A percentile compares a stretch with the other conserved stretches of the same genome.
Evolutionary conservation across 1,140 invertebrate species (phyloP).

Genomic region (Ditylenchus dipsaci): DNA sequence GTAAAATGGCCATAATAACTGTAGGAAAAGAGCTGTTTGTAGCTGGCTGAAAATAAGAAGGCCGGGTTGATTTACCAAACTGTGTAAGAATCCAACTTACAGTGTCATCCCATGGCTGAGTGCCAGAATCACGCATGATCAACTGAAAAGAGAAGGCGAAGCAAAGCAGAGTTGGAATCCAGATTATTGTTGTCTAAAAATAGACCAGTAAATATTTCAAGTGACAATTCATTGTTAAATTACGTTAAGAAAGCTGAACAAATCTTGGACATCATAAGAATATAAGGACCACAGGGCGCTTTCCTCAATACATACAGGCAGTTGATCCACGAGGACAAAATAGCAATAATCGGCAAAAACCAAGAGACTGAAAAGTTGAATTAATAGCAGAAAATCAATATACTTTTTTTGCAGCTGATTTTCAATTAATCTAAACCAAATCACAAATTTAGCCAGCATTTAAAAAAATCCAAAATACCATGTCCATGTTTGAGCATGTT

Average conservation of each 20-base stretch:
- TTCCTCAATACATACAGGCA: slow-evolving; percentile 47
- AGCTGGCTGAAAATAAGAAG: not conserved
- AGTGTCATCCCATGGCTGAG: slow-evolving; percentile 44
- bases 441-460: too few relatives aligned
- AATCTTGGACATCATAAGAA: slow-evolving; percentile 45
- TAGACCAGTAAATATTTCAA: too few relatives aligned
- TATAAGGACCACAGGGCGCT: slow-evolving; percentile 42
- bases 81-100: slow-evolving; percentile 2
- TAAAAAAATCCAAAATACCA: too few relatives aligned
- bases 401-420: not conserved
- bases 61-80: too few relatives aligned
- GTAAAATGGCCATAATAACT: slow-evolving; percentile 39
- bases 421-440: too few relatives aligned
- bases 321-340: slow-evolving; percentile 45
- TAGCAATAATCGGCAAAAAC: slow-evolving; percentile 47
- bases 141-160: slow-evolving; percentile 46
- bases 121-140: slow-evolving; percentile 43
- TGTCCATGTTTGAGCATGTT: too few relatives aligned
- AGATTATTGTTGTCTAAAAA: slow-evolving; percentile 45
- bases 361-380: slow-evolving; percentile 22
- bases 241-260: slow-evolving; percentile 36
- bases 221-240: not conserved
- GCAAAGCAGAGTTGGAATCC: slow-evolving; percentile 43
- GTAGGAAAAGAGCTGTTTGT: slow-evolving; percentile 17
- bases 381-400: too few relatives aligned